Evolutionary conservation across 2,888 invertebrate genomes (phyloP).

Genomic region (Coremacera marginata): DNA sequence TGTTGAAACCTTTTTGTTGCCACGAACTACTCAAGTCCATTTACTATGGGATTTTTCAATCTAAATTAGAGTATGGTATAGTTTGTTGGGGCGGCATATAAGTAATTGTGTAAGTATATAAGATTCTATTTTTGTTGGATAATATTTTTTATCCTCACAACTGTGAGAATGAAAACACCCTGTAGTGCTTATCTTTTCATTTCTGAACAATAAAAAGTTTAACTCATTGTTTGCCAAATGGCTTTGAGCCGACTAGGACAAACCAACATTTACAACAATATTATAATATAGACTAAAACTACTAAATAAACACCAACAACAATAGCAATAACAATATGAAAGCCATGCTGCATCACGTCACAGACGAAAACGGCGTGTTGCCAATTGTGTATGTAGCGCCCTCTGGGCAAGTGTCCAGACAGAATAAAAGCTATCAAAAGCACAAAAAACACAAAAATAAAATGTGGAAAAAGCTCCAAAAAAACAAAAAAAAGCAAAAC

Average conservation of each 20-base stretch:
- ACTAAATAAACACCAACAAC: too few relatives aligned
- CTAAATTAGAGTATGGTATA: too few relatives aligned
- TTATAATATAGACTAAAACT: too few relatives aligned
- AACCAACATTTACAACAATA: neutral
- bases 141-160: too few relatives aligned
- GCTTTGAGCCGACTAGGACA: conserved; percentile 3
- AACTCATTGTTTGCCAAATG: conserved; percentile 7
- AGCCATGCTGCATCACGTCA: neutral
- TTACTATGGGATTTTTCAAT: too few relatives aligned
- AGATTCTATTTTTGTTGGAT: too few relatives aligned
- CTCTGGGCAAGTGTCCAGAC: conserved; percentile 21
- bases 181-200: neutral
- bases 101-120: too few relatives aligned
- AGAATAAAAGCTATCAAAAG: conserved; percentile 9
- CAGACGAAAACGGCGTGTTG: neutral
- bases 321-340: too few relatives aligned
- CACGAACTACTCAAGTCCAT: too few relatives aligned
- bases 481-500: neutral
- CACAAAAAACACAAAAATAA: neutral
- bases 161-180: too few relatives aligned
- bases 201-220: conserved; percentile 12
- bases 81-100: too few relatives aligned
- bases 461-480: neutral
- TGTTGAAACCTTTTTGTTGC: too few relatives aligned
- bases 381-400: neutral